A percentile compares a stretch with the other conserved stretches of the same genome.
Evolutionary conservation across 2,797 vertebrate species (phyloP).

Genomic region (Cyclopterus lumpus): DNA sequence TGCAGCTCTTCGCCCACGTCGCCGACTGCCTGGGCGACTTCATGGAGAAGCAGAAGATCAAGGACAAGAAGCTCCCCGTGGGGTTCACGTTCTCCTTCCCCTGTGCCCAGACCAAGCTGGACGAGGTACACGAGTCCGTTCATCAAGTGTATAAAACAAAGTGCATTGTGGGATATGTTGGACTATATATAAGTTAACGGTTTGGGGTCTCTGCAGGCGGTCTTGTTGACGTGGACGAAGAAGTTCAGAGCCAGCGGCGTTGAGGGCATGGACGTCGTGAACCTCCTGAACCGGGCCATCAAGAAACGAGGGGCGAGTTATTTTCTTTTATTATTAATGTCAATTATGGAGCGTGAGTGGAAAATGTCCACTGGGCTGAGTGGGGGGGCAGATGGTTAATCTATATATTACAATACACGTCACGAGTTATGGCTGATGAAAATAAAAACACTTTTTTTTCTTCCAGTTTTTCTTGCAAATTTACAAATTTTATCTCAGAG

Average conservation of each 20-base stretch:
- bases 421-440: no score
- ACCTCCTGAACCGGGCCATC: conserved; percentile 94
- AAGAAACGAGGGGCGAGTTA: conserved; percentile 93
- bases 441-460: no score
- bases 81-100: conserved; percentile 98
- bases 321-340: not conserved
- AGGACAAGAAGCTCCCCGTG: conserved; percentile 95
- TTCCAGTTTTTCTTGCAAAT: not conserved
- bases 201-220: conserved; percentile 82
- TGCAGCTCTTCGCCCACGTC: conserved; percentile 95
- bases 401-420: no score
- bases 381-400: no score
- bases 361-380: no score
- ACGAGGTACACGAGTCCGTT: conserved; percentile 89
- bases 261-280: conserved; percentile 94
- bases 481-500: not conserved
- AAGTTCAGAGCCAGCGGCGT: conserved; percentile 96
- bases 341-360: not conserved
- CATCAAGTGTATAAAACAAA: no score
- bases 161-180: no score
- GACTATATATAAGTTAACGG: no score
- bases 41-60: conserved; percentile 97
- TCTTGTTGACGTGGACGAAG: conserved; percentile 97
- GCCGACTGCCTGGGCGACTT: conserved; percentile 97
- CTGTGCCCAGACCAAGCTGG: conserved; percentile 91